Percentiles rank a stretch among this genome's conserved stretches.
Evolutionary conservation across 2,888 invertebrate species (phyloP).

Genomic region (Vannuccia rotundouncinata): DNA sequence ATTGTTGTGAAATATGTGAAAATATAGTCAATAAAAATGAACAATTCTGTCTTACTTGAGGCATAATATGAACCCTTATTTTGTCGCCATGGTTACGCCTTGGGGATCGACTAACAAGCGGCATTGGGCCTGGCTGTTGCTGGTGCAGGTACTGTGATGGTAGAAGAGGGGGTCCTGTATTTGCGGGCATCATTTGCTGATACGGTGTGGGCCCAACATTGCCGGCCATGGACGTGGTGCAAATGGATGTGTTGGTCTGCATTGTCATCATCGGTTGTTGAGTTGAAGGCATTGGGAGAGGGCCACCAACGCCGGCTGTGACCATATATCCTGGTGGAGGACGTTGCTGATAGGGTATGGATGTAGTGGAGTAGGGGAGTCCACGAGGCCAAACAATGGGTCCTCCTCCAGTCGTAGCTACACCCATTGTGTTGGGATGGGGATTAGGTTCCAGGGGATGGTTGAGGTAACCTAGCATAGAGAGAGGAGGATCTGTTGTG

Average conservation of each 20-base stretch:
- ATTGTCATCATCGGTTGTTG: neutral
- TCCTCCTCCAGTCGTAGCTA: neutral
- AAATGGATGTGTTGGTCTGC: neutral
- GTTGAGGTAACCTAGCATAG: neutral
- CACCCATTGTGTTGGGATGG: too few relatives aligned
- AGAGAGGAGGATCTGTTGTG: too few relatives aligned
- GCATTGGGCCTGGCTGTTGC: neutral
- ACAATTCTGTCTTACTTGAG: neutral
- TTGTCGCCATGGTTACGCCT: neutral
- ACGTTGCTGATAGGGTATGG: neutral
- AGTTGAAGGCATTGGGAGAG: neutral
- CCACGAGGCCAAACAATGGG: neutral
- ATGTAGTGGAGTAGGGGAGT: neutral
- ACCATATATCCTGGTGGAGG: neutral
- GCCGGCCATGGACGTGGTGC: neutral
- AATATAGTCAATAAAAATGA: too few relatives aligned
- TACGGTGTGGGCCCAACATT: too few relatives aligned
- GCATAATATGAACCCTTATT: neutral
- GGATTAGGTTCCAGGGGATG: neutral
- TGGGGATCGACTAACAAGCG: neutral
- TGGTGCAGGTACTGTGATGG: neutral
- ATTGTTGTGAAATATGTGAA: too few relatives aligned
- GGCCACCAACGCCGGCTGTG: too few relatives aligned
- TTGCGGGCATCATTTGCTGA: neutral
- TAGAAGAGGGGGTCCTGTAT: neutral